A percentile compares a stretch with the other conserved stretches of the same genome.
phyloP scores from a whole-genome alignment of 2,113 vertebrate genomes.

The Lagenorhynchus albirostris region DNA sequence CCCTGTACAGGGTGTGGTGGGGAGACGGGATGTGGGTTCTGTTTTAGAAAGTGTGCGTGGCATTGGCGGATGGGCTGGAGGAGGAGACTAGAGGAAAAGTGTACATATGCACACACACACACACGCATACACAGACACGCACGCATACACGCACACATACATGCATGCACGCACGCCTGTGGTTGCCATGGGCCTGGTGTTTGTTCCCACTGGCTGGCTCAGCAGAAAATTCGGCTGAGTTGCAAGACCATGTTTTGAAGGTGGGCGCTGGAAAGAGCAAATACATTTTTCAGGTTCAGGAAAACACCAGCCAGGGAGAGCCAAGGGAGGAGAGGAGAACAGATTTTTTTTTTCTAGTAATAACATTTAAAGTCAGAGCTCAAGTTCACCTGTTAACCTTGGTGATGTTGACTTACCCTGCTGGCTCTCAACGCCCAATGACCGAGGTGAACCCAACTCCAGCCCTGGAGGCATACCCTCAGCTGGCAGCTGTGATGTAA shows the following conservation, averaged over 20 bases:
- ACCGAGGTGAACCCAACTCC: neutral
- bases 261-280: neutral
- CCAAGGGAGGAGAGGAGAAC: neutral
- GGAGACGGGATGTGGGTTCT: neutral
- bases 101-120: too few relatives aligned
- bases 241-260: slow-evolving; percentile 21
- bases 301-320: neutral
- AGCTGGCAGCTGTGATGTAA: fast-evolving
- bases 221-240: slow-evolving; percentile 55
- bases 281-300: slow-evolving; percentile 10
- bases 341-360: neutral
- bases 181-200: neutral
- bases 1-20: neutral
- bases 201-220: slow-evolving; percentile 29
- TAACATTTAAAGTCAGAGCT: neutral
- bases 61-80: neutral
- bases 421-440: neutral
- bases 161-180: neutral
- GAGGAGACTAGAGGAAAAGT: neutral
- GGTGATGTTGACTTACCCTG: neutral
- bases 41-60: neutral
- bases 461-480: neutral
- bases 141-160: neutral
- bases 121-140: neutral
- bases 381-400: neutral